Evolutionary conservation across 2,888 invertebrate species (phyloP), one percentile per base, ranked within the genome.

Genomic region (Allolobophora icterica): DNA sequence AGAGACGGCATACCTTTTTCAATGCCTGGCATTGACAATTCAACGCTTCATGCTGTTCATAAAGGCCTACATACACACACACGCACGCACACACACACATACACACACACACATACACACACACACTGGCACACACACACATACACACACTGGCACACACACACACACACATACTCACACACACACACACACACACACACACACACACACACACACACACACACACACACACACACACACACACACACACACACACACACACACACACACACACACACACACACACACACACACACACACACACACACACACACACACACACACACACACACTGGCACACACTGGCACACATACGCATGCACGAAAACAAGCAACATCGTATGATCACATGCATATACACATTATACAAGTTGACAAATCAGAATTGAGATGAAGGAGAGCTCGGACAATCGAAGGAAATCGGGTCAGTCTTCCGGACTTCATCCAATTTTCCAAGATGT

Each of bases 401-500:
- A 71, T 71, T 71, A 71, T 71, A 71, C 71, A 71, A 30, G 71
- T 71, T 71, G 71, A n/a, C 71, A 71, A 71, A 30, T 71, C n/a
- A 13, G 71, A 71, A 71, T 71, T 71, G n/a, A 71, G 71, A 71
- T n/a, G 30, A 24, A 24, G 21, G 8, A 52, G 21, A 8, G 21
- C 3, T 52, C 24, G 52, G 24, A 52, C 52, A 52, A 52, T 52
- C 52, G 21, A 21, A 2, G 52, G 52, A 52, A 15, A 24, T 21
- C 24, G 11, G 52, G 3, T 4, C 30, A 30, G 71, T 11, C 71
- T 71, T 71, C 71, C 17, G 71, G 71, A 71, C 30, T 8, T 71
- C 71, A 71, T 71, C 71, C 71, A 71, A 71, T 71, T 71, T 71
- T 71, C 71, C 71, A 30, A 71, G 71, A 71, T 71, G 71, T 71